A percentile compares a stretch with the other conserved stretches of the same genome.
These are phyloP conservation scores for Papilio helenus DNA, from an alignment of 1,140 invertebrate genomes.

Conservation along the genomic window DNA sequence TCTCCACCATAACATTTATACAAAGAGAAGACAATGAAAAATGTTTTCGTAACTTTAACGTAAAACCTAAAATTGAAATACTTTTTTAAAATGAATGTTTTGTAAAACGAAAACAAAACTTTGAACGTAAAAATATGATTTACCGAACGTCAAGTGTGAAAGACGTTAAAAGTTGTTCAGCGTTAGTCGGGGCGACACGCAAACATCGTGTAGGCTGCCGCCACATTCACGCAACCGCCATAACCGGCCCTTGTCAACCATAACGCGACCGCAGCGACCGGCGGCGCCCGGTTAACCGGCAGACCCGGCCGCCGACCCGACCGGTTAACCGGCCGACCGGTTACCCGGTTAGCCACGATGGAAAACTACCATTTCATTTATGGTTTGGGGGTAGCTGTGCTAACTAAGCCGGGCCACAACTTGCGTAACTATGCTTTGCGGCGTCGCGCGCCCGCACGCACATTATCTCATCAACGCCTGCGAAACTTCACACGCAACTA, in stretches of 20 bases:
- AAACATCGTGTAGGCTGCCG: constrained; percentile 61
- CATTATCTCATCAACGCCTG: constrained; percentile 46
- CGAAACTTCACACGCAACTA: constrained; percentile 35
- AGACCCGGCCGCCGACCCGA: constrained; percentile 50
- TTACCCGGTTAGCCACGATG: constrained; percentile 58
- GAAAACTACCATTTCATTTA: constrained; percentile 82
- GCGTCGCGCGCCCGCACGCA: constrained; percentile 57
- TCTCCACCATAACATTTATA: constrained; percentile 23
- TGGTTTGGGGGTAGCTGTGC: constrained; percentile 74
- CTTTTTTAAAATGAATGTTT: background rate
- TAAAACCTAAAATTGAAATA: background rate
- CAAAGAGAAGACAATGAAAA: background rate
- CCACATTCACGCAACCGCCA: constrained; percentile 63
- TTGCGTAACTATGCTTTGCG: constrained; percentile 75
- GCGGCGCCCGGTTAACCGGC: constrained; percentile 54
- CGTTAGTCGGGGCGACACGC: constrained; percentile 51
- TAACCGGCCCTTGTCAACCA: constrained; percentile 79
- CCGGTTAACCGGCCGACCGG: constrained; percentile 59
- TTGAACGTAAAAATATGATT: constrained; percentile 38
- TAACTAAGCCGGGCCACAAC: constrained; percentile 73
- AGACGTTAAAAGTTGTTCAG: constrained; percentile 43
- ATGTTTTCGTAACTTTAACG: background rate
- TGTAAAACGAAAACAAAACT: background rate
- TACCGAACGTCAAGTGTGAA: constrained; percentile 43
- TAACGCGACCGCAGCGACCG: constrained; percentile 74